phyloP scores from a whole-genome alignment of 2,797 vertebrate species.

The Micrastur ruficollis region DNA sequence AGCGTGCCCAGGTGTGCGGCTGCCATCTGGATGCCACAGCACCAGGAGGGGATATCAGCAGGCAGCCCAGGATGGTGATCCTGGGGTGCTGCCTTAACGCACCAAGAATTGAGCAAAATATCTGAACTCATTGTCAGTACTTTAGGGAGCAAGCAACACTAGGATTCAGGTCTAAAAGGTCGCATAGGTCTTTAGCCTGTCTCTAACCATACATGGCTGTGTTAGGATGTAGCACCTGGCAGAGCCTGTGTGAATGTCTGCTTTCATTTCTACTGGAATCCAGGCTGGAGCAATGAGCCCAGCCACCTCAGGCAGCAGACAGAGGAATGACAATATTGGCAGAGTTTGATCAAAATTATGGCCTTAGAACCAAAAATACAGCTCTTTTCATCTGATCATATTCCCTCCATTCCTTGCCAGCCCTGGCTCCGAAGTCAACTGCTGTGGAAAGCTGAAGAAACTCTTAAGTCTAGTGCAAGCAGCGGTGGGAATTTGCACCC shows the following conservation, averaged over 20 bases:
- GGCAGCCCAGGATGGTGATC: rapidly evolving
- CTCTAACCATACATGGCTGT: not conserved
- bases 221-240: not conserved
- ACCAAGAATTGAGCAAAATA: not conserved
- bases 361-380: not conserved
- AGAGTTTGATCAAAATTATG: not conserved
- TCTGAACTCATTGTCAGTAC: not conserved
- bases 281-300: not conserved
- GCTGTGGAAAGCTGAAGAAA: not conserved
- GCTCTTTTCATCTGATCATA: not conserved
- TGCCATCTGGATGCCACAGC: not conserved
- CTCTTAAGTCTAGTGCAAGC: not conserved
- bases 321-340: not conserved
- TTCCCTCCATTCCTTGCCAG: not conserved
- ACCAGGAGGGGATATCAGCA: not conserved
- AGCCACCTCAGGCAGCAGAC: not conserved
- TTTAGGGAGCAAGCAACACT: not conserved
- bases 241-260: rapidly evolving
- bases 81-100: rapidly evolving
- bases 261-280: not conserved
- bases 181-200: not conserved
- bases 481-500: not conserved
- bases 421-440: not conserved
- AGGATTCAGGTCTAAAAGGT: not conserved
- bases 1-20: rapidly evolving